Percentiles rank a stretch among this genome's conserved stretches.
Conservation (phyloP, 2,888 invertebrate species). For the Acleris laterana region DNA sequence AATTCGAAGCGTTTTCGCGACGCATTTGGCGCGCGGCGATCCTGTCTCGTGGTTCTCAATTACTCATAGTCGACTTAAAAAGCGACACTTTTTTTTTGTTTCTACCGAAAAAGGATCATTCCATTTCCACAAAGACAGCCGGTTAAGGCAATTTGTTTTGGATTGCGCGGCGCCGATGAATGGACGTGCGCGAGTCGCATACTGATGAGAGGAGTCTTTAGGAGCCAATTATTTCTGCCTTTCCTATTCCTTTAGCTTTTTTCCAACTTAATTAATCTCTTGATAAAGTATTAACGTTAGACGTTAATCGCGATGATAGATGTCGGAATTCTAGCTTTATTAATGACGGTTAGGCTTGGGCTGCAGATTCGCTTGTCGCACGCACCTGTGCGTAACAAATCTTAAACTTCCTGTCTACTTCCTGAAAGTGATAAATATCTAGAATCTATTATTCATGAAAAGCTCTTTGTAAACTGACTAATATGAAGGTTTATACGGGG, state of each 20-base stretch:
- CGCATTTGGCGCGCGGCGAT: slow-evolving; percentile 43
- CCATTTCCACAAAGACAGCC: slow-evolving; percentile 60
- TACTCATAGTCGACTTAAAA: slow-evolving; percentile 61
- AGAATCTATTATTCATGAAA: slow-evolving; percentile 9
- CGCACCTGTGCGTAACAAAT: slow-evolving; percentile 26
- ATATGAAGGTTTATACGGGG: too few species aligned
- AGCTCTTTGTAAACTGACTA: too few species aligned
- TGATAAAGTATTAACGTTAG: neutral
- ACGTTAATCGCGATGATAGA: slow-evolving; percentile 15
- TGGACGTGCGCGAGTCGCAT: slow-evolving; percentile 60
- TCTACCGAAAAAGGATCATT: slow-evolving; percentile 60
- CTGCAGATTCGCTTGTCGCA: slow-evolving; percentile 18
- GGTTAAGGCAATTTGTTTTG: slow-evolving; percentile 72
- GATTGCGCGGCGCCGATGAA: slow-evolving; percentile 68
- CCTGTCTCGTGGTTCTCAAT: slow-evolving; percentile 57
- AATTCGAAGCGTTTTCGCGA: slow-evolving; percentile 51
- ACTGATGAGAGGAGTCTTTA: slow-evolving; percentile 58
- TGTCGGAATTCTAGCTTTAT: slow-evolving; percentile 3
- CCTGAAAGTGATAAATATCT: slow-evolving; percentile 10
- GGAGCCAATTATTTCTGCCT: slow-evolving; percentile 61
- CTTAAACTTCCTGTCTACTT: slow-evolving; percentile 10
- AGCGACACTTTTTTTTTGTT: slow-evolving; percentile 53
- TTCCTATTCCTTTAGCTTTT: slow-evolving; percentile 52
- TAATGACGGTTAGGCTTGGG: slow-evolving; percentile 9
- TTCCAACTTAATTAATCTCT: slow-evolving; percentile 40